Evolutionary conservation across 2,888 invertebrate species (phyloP).

Genomic region (Colletes collaris): DNA sequence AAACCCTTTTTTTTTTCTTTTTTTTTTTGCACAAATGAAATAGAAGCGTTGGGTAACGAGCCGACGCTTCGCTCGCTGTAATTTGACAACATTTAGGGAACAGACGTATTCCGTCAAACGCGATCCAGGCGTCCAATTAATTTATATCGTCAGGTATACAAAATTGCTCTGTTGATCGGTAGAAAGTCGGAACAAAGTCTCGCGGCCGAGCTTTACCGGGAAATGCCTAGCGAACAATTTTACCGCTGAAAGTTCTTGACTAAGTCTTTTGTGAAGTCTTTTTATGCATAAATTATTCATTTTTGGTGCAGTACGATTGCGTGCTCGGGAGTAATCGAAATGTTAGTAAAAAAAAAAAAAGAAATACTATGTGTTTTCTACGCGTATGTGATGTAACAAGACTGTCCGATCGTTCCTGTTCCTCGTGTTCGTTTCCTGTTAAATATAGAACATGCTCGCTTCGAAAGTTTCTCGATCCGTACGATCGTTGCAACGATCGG

Average conservation of each 20-base stretch:
- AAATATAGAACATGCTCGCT: conserved; percentile 17
- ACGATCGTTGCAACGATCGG: conserved; percentile 39
- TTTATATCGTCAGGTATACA: conserved; percentile 4
- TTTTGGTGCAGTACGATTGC: conserved; percentile 60
- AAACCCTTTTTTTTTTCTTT: conserved; percentile 72
- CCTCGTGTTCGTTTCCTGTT: conserved; percentile 39
- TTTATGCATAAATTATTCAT: conserved; percentile 79
- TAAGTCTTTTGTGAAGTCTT: conserved; percentile 76
- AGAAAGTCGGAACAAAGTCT: not conserved
- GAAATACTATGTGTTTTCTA: conserved; percentile 41
- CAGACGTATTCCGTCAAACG: conserved; percentile 9
- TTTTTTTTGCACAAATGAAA: conserved; percentile 63
- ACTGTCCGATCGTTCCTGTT: conserved; percentile 60
- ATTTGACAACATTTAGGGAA: conserved; percentile 13
- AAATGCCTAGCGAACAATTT: conserved; percentile 79
- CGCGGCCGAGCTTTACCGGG: conserved; percentile 38
- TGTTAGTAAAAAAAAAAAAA: conserved; percentile 33
- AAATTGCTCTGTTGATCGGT: conserved; percentile 7
- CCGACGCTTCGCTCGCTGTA: conserved; percentile 53
- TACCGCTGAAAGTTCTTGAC: conserved; percentile 80
- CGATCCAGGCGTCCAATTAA: conserved; percentile 8
- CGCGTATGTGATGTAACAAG: conserved; percentile 62
- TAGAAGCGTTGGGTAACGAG: conserved; percentile 70
- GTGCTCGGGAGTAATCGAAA: conserved; percentile 67
- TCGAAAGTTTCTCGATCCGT: conserved; percentile 1